A percentile compares a stretch with the other conserved stretches of the same genome.
Evolutionary conservation across 2,888 invertebrate species (phyloP).

Genomic region (Lasioglossum villosulum): DNA sequence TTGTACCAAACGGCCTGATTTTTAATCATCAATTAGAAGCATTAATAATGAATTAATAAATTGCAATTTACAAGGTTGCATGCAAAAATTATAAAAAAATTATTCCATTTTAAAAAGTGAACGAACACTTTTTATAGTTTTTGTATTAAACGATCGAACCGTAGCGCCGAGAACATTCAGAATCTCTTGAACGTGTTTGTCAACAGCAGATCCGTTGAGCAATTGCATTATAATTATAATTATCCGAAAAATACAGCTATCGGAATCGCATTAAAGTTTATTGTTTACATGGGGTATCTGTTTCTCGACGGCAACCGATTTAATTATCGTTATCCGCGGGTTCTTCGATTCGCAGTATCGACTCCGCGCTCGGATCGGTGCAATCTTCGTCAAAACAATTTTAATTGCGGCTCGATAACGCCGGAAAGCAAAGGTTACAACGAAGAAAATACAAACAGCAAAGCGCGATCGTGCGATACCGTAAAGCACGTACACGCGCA

Average conservation of each 20-base stretch:
- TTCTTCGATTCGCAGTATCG: constrained; percentile 28
- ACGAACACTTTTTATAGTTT: too few relatives aligned
- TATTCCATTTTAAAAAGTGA: too few relatives aligned
- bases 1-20: too few relatives aligned
- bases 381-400: constrained; percentile 49
- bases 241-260: not conserved
- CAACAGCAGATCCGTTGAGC: not conserved
- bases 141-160: too few relatives aligned
- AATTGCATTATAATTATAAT: not conserved
- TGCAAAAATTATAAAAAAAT: too few relatives aligned
- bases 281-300: not conserved
- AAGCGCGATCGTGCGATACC: constrained; percentile 30
- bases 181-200: not conserved
- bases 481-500: not conserved
- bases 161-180: too few relatives aligned
- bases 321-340: constrained; percentile 59
- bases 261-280: not conserved
- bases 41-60: too few relatives aligned
- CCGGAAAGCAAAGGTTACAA: constrained; percentile 61
- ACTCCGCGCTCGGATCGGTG: constrained; percentile 10
- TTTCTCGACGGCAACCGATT: constrained; percentile 23
- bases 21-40: too few relatives aligned
- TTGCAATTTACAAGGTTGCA: too few relatives aligned
- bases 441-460: constrained; percentile 41
- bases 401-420: constrained; percentile 60